These are phyloP conservation scores for Acrossocheilus fasciatus DNA, from an alignment of 2,797 vertebrate species.

Conservation along the genomic window DNA sequence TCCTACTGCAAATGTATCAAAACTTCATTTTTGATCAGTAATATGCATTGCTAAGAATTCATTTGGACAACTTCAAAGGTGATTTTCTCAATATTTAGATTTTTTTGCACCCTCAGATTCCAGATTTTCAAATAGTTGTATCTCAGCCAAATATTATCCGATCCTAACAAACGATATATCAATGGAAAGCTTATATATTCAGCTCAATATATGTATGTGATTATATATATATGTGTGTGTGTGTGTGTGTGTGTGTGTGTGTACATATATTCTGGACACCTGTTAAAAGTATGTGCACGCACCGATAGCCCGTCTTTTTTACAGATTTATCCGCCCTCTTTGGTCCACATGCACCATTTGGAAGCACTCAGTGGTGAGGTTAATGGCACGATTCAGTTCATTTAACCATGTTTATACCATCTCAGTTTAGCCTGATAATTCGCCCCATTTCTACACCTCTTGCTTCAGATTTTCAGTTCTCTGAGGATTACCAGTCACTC, in stretches of 20 bases:
- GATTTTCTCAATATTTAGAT: no score
- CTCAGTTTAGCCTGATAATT: constrained; percentile 34
- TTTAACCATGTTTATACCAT: constrained; percentile 36
- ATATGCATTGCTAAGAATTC: no score
- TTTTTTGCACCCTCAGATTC: no score
- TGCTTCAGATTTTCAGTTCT: constrained; percentile 27
- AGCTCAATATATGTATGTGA: not conserved
- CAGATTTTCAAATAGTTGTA: no score
- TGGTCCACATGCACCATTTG: constrained; percentile 27
- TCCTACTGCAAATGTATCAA: no score
- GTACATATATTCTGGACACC: not conserved
- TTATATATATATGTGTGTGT: no score
- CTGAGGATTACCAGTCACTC: constrained; percentile 29
- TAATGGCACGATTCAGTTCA: constrained; percentile 39
- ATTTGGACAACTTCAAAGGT: no score
- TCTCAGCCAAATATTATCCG: no score
- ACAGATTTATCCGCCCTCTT: not conserved
- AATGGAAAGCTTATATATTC: no score
- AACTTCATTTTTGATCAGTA: no score
- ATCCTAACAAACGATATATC: no score
- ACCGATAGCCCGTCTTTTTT: not conserved
- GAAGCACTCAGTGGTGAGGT: constrained; percentile 24
- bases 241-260: not conserved
- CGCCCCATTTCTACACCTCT: constrained; percentile 20
- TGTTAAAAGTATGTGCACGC: constrained; percentile 9